Base-by-base conservation (phyloP, 92 coral and sea anemone species). In the Meandrina meandrites region DNA sequence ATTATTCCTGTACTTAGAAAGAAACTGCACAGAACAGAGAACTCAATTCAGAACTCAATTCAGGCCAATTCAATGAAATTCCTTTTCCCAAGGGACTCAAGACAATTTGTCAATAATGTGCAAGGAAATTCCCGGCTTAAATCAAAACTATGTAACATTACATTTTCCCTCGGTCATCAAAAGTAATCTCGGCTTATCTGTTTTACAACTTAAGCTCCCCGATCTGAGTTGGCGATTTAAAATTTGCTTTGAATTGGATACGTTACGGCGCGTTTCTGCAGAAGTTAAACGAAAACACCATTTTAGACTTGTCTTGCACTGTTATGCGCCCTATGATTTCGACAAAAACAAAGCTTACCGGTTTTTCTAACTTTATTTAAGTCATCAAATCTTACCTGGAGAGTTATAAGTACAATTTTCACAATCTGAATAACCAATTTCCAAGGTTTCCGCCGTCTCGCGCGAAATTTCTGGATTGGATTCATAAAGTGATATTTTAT, bases 401-500 rank as follows among this genome's bases (percentile, higher is more conserved):
- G 75, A 0, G 99, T 97, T 16, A 97, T 93, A 76, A 97, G 92
- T 48, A 93, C 75, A 18, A 97, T 94, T 85, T 97, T 97, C 13
- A 97, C 84, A 15, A 97, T 94, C 87, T 97, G 99, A 58, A 97
- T 83, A 22, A 97, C 27, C 37, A 97, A 91, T 76, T 97, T 97
- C 99, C 99, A 97, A 0, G 99, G 99, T 64, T 97, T 97, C 66
- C 99, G 91, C 34, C 94, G 92, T 45, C 98, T 90, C 0, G 98
- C 99, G 72, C 90, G 96, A 78, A 89, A 97, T 77, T 97, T 97
- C 68, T 95, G 93, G 72, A 89, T 87, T 14, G 99, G 98, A 78
- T 97, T 95, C 99, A 97, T 93, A 80, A 86, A 93, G 85, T 97
- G 99, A 73, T 96, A 97, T 67, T 82, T 91, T 11, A 97, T 83